Conservation (phyloP, 2,888 invertebrate species). For the Sarcophaga subvicina region DNA sequence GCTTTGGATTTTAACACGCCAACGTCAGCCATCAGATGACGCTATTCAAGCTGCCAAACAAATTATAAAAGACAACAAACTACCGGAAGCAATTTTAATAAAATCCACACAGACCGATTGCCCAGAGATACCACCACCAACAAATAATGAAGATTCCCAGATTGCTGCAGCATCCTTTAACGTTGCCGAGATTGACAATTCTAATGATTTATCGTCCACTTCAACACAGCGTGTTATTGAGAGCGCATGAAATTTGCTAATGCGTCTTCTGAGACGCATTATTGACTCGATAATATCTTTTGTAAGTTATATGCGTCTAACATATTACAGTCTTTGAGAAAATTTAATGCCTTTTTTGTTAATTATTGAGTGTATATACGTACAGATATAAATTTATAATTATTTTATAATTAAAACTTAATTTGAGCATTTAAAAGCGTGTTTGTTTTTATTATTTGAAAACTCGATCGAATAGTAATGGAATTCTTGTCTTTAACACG, state of each 20-base stretch:
- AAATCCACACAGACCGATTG: slow-evolving; percentile 75
- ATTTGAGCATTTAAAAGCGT: too few species aligned
- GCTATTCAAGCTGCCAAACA: slow-evolving; percentile 73
- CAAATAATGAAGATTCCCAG: slow-evolving; percentile 15
- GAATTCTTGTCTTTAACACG: too few species aligned
- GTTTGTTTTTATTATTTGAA: too few species aligned
- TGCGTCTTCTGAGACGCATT: slow-evolving; percentile 75
- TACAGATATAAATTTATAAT: too few species aligned
- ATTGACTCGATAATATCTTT: slow-evolving; percentile 73
- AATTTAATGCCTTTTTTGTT: background rate
- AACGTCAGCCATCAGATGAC: slow-evolving; percentile 74
- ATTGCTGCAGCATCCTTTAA: slow-evolving; percentile 32
- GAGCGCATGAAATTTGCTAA: slow-evolving; percentile 75
- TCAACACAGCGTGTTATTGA: slow-evolving; percentile 71
- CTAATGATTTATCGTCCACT: slow-evolving; percentile 67
- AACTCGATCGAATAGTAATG: too few species aligned
- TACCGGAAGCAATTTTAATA: slow-evolving; percentile 74
- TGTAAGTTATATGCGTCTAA: slow-evolving; percentile 55
- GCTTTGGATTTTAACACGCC: slow-evolving; percentile 77
- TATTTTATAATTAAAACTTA: too few species aligned
- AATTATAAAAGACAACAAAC: slow-evolving; percentile 75
- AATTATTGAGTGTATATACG: too few species aligned
- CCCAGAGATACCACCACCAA: slow-evolving; percentile 56
- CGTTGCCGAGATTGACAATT: slow-evolving; percentile 16
- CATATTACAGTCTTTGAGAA: slow-evolving; percentile 4